phyloP scores from a whole-genome alignment of 1,140 invertebrate genomes.

The Caligus rogercresseyi region DNA sequence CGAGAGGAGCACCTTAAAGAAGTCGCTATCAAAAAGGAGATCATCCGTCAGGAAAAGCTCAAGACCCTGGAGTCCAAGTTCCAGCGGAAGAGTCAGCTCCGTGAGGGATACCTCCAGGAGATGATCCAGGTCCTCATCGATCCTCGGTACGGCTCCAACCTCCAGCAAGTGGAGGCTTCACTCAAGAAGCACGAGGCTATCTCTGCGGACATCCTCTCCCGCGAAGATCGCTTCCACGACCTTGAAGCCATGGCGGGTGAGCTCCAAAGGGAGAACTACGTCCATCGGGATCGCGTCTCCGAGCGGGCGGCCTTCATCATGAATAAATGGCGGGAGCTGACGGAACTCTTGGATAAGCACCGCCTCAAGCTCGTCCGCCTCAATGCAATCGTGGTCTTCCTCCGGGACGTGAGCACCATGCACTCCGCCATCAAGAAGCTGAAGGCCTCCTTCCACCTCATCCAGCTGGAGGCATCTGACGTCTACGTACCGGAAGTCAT shows the following conservation, averaged over 20 bases:
- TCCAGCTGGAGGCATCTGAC: not conserved
- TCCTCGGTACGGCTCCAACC: constrained; percentile 70
- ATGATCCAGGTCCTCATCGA: constrained; percentile 73
- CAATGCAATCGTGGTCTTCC: constrained; percentile 57
- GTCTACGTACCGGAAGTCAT: constrained; percentile 71
- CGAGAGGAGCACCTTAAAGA: constrained; percentile 85
- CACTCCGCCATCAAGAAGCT: constrained; percentile 59
- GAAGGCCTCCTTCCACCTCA: constrained; percentile 29
- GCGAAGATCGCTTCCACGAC: constrained; percentile 78
- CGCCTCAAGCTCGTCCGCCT: constrained; percentile 54
- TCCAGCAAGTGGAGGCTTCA: constrained; percentile 84
- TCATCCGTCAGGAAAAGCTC: constrained; percentile 75
- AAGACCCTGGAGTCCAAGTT: constrained; percentile 93
- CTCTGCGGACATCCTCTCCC: constrained; percentile 80
- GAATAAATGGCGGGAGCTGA: constrained; percentile 63
- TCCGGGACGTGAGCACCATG: constrained; percentile 81
- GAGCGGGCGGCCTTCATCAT: constrained; percentile 67
- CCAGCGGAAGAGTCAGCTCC: constrained; percentile 67
- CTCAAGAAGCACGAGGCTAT: constrained; percentile 98
- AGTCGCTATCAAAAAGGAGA: constrained; percentile 71
- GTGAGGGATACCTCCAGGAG: constrained; percentile 87
- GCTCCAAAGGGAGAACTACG: constrained; percentile 65
- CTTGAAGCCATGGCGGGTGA: constrained; percentile 37
- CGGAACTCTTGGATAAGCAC: constrained; percentile 67
- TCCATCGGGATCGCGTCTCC: constrained; percentile 62